A percentile compares a stretch with the other conserved stretches of the same genome.
Conservation (phyloP, 2,113 vertebrate species). For the crab-eating macaque (Macaca fascicularis) region DNA sequence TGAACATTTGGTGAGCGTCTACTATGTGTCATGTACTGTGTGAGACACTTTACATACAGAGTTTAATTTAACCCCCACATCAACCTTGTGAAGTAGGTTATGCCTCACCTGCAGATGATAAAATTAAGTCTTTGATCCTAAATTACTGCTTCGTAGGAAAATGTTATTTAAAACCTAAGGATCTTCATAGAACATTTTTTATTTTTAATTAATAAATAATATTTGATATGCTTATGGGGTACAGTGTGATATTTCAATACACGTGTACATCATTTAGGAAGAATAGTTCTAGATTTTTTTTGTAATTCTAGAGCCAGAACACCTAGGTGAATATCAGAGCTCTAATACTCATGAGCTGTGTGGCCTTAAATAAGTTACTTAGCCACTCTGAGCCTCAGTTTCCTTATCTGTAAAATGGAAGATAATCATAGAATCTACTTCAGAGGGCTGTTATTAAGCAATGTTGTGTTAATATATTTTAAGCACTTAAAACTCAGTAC, state of each 20-base stretch:
- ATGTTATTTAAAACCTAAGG: background rate
- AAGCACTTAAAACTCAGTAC: background rate
- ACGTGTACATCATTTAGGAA: background rate
- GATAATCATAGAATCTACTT: background rate
- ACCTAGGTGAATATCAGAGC: background rate
- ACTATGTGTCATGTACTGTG: rapidly evolving
- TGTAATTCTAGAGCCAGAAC: background rate
- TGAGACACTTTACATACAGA: background rate
- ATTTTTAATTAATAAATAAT: background rate
- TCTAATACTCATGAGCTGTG: background rate
- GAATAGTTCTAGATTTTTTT: background rate
- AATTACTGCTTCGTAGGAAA: background rate
- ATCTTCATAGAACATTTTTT: background rate
- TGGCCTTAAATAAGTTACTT: background rate
- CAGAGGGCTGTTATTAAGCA: background rate
- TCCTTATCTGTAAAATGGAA: background rate
- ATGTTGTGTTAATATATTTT: background rate
- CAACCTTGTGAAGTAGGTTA: background rate
- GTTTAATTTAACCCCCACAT: background rate
- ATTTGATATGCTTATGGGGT: background rate
- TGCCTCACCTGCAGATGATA: background rate
- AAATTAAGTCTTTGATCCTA: background rate
- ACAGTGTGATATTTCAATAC: background rate
- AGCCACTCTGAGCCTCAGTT: background rate
- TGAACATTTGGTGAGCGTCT: background rate